These are phyloP conservation scores for Charadrius vociferus DNA, from an alignment of 2,113 vertebrate genomes.

Conservation along the genomic window DNA sequence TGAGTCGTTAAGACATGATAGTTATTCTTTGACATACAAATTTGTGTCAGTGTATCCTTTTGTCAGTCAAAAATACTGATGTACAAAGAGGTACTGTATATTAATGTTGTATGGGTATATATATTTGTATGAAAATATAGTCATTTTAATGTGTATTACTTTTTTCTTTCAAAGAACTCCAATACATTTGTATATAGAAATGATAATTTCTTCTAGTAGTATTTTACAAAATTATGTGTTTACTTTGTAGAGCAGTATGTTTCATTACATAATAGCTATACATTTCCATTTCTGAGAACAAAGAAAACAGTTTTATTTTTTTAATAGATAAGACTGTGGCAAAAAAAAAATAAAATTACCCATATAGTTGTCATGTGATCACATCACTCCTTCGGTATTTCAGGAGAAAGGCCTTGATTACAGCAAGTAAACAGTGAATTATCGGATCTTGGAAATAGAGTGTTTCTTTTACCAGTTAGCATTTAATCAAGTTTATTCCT, in stretches of 20 bases:
- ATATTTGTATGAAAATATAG: neutral
- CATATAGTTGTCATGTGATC: neutral
- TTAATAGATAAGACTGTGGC: neutral
- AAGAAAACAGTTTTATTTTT: neutral
- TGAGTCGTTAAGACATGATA: neutral
- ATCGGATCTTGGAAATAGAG: neutral
- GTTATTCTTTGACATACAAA: neutral
- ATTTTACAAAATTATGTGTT: neutral
- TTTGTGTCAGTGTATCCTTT: neutral
- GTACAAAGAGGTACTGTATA: neutral
- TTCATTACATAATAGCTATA: neutral
- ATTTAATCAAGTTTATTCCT: neutral
- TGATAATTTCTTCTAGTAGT: neutral
- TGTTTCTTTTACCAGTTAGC: neutral
- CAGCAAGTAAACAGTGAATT: neutral
- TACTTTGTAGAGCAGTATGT: neutral
- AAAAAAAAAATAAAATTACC: neutral
- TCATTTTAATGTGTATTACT: neutral
- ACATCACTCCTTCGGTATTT: neutral
- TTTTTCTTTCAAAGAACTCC: neutral
- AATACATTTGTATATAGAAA: neutral
- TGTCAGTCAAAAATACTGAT: neutral
- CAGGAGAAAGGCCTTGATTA: neutral
- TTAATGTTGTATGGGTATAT: neutral
- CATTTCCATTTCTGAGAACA: neutral